Evolutionary conservation across 2,113 vertebrate genomes (phyloP), one percentile per base, ranked within the genome.

Genomic region (Eulemur macaco): DNA sequence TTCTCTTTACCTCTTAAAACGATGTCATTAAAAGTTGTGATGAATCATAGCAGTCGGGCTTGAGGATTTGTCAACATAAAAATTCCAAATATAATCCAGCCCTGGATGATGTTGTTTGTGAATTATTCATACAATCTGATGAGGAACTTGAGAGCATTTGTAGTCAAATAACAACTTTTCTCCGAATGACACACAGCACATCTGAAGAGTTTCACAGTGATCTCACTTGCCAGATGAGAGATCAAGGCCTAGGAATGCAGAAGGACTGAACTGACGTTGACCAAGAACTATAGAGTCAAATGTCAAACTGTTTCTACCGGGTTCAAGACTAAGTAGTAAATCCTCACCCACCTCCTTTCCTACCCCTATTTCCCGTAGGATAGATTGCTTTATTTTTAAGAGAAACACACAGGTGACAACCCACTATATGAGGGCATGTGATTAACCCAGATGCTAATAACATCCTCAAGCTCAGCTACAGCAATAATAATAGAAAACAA

Each of bases 101-200:
- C 68, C 73, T 1, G 2, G 81, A 84, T 84, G 87, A 95, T 71
- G 39, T 12, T 77, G 52, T 39, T 52, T 74, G 84, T 95, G 78
- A 97, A 94, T 95, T 96, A 97, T 96, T 96, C 76, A 91, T 94
- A 27, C 4, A 66, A 37, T 88, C 91, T 85, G 54, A 92, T 66
- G 95, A 97, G 66, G 91, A 97, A 64, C 34, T 39, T 0, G 3
- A 86, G 58, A 78, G 39, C 50, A 68, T 92, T 94, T 91, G 27
- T 82, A 94, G 90, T 93, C 85, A 86, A 64, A 60, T 88, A 92
- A 68, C 47, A 84, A 42, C 54, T 96, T 91, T 92, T 42, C 88
- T 87, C 39, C 66, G 66, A 71, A 90, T 63, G 54, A 96, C 34
- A 50, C 34, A 45, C 31, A 91, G 31, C 34, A 84, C 69, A 76